These are phyloP conservation scores for Oreocharis arfaki DNA, from an alignment of 2,113 vertebrate species.

Conservation along the genomic window DNA sequence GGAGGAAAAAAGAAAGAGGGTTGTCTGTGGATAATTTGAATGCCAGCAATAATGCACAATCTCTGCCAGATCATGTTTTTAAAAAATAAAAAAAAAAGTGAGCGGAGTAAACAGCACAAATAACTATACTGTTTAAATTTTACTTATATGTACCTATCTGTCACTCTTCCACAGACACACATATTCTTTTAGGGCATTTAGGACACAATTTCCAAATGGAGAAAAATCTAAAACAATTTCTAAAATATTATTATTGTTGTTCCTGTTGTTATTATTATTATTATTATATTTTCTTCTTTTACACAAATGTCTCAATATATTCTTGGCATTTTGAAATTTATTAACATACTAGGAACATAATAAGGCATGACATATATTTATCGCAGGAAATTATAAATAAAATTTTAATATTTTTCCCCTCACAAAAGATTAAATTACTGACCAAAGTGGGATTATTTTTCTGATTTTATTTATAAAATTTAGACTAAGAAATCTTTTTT, in stretches of 20 bases:
- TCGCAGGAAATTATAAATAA: not conserved
- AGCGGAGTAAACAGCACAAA: not conserved
- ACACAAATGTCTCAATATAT: not conserved
- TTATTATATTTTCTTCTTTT: not conserved
- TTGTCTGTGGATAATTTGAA: not conserved
- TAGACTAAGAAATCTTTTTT: not conserved
- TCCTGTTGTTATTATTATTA: not conserved
- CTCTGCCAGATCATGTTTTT: not conserved
- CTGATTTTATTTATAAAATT: not conserved
- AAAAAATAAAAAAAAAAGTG: not conserved
- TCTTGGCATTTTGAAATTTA: not conserved
- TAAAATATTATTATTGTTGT: not conserved
- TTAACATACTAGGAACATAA: not conserved
- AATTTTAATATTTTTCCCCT: not conserved
- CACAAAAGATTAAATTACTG: not conserved
- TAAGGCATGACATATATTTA: not conserved
- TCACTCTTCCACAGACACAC: not conserved
- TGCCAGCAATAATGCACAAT: rapidly evolving
- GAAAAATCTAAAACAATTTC: not conserved
- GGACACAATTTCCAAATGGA: not conserved
- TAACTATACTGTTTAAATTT: not conserved
- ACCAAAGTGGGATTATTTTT: not conserved
- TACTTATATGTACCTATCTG: not conserved
- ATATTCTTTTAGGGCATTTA: not conserved
- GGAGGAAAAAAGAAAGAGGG: not conserved